Evolutionary conservation across 2,113 vertebrate genomes (phyloP).

Genomic region (Microcebus ravelobensis): DNA sequence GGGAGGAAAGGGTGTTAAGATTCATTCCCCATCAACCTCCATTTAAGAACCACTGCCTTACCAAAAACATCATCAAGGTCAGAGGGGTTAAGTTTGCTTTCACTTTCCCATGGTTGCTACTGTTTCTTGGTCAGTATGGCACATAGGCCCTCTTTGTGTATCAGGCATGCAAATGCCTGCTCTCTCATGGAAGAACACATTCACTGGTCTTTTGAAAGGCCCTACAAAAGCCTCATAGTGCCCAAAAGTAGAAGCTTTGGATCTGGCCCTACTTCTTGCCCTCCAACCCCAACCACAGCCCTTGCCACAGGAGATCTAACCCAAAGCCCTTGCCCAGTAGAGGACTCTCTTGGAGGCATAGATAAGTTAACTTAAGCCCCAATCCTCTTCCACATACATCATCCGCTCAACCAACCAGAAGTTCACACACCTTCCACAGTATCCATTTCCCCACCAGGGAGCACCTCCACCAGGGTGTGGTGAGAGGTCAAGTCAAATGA

Average conservation of each 20-base stretch:
- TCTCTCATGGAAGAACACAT: not conserved
- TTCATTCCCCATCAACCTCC: not conserved
- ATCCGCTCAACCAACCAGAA: not conserved
- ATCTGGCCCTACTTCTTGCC: not conserved
- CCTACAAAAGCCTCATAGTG: not conserved
- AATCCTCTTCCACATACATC: not conserved
- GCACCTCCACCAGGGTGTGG: not conserved
- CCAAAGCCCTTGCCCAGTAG: not conserved
- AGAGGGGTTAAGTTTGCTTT: not conserved
- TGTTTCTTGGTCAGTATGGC: not conserved
- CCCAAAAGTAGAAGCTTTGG: not conserved
- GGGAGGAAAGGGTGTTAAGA: not conserved
- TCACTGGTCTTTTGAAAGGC: not conserved
- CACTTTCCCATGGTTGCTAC: not conserved
- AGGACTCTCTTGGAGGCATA: not conserved
- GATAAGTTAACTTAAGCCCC: not conserved
- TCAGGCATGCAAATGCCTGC: not conserved
- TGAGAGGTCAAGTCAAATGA: not conserved
- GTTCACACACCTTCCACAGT: not conserved
- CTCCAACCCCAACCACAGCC: not conserved
- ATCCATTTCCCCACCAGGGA: not conserved
- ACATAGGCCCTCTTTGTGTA: not conserved
- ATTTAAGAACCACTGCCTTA: not conserved
- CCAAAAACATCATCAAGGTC: not conserved
- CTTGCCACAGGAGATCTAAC: not conserved